Evolutionary conservation across 2,113 vertebrate genomes (phyloP), one percentile per base, ranked within the genome.

Genomic region (Crotophaga sulcirostris): DNA sequence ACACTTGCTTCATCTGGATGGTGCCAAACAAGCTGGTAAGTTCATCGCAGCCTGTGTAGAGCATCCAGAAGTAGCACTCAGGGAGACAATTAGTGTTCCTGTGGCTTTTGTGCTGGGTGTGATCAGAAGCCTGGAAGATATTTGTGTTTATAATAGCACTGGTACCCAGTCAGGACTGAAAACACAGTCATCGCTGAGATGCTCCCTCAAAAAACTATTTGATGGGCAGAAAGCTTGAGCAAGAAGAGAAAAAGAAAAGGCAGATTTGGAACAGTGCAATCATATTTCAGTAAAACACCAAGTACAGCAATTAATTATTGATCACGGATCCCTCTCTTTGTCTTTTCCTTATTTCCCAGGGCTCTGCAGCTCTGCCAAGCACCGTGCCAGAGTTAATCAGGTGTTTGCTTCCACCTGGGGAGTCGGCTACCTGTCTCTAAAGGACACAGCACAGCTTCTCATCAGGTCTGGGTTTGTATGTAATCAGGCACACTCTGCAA

Each of bases 11-110:
- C 60, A 25, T 9, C 58, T 49, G 74, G n/a, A 31, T 52, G 45
- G 25, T 75, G 93, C 90, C 90, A 91, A 75, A 66, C 51, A 69
- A 89, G 76, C 90, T 62, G 72, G 49, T 45, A 44, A 78, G 84
- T 75, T n/a, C 70, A 70, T 82, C 45, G 6, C 62, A 63, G 88
- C 42, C 60, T 47, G 20, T 6, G 76, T 54, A n/a, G 56, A 56
- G 62, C 79, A 79, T 72, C 68, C 84, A 67, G 82, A 51, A 90
- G 76, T 2, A 63, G 66, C n/a, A n/a, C 59, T 29, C 36, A 56
- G 80, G 76, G 77, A 85, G 66, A 69, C 75, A 82, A 74, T 79
- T 70, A 94, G 75, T 18, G 88, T 34, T 87, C 82, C 11, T 76
- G 91, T 29, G 72, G 67, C 26, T 34, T 66, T 62, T 10, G 1